phyloP scores from a whole-genome alignment of 2,113 vertebrate genomes.

The Grantiella picta region DNA sequence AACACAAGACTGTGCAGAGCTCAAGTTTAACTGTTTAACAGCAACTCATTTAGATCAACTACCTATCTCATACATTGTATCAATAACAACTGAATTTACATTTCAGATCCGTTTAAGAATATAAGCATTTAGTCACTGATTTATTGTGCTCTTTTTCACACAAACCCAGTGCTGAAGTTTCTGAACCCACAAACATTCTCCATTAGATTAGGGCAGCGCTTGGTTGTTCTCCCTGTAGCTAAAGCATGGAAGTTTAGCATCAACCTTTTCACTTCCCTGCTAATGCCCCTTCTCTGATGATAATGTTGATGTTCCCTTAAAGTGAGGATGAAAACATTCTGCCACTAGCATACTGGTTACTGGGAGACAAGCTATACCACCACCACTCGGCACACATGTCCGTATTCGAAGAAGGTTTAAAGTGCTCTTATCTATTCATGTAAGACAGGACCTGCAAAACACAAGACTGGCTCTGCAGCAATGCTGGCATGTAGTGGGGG shows the following conservation, averaged over 20 bases:
- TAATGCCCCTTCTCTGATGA: background rate
- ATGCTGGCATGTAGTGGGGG: accelerated
- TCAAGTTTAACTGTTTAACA: background rate
- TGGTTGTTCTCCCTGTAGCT: background rate
- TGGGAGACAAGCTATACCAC: background rate
- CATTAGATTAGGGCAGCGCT: background rate
- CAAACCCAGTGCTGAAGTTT: background rate
- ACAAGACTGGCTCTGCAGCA: background rate
- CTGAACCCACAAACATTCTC: background rate
- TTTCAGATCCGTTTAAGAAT: background rate
- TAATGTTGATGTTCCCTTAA: background rate
- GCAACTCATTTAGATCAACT: background rate
- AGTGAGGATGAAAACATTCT: background rate
- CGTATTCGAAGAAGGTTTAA: background rate
- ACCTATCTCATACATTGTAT: background rate
- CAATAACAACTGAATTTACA: background rate
- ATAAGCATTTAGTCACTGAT: background rate
- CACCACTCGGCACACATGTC: background rate
- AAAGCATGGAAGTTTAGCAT: background rate
- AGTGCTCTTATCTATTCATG: background rate
- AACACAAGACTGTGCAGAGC: accelerated
- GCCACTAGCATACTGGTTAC: background rate
- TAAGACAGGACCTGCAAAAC: background rate
- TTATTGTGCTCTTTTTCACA: background rate
- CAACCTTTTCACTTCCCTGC: background rate